Evolutionary conservation across 2,113 vertebrate genomes (phyloP).

Genomic region (Etheostoma cragini): DNA sequence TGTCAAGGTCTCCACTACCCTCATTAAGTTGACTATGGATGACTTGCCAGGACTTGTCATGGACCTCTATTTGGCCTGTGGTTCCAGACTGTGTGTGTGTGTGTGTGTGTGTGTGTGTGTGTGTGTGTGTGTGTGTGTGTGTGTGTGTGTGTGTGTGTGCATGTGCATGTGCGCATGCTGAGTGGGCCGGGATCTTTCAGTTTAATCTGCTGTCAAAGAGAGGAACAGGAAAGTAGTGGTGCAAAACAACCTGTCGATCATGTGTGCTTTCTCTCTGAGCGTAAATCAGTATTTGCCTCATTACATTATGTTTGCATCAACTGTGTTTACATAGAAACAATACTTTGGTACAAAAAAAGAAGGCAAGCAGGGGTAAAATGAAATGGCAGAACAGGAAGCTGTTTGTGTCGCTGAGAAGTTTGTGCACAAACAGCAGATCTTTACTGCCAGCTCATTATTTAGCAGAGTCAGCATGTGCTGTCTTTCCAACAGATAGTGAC

Average conservation of each 20-base stretch:
- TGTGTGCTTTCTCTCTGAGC: slow-evolving; percentile 11
- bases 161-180: neutral
- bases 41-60: slow-evolving; percentile 73
- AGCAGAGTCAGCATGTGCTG: slow-evolving; percentile 21
- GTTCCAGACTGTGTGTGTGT: slow-evolving; percentile 33
- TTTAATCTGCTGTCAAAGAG: slow-evolving; percentile 61
- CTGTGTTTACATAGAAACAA: slow-evolving; percentile 25
- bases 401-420: slow-evolving; percentile 11
- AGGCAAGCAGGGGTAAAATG: neutral
- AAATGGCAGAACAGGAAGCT: neutral
- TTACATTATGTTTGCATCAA: slow-evolving; percentile 6
- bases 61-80: slow-evolving; percentile 54
- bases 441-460: slow-evolving; percentile 30
- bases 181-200: slow-evolving; percentile 28
- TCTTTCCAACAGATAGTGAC: slow-evolving; percentile 30
- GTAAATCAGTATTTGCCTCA: slow-evolving; percentile 19
- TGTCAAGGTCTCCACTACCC: slow-evolving; percentile 55
- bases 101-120: slow-evolving; percentile 23
- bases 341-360: slow-evolving; percentile 6
- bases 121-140: slow-evolving; percentile 10
- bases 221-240: slow-evolving; percentile 39
- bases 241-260: slow-evolving; percentile 61
- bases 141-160: slow-evolving; percentile 19
- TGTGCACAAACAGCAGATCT: slow-evolving; percentile 11
- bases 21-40: slow-evolving; percentile 69